Conservation (phyloP, 1,140 invertebrate genomes). For the Sipha flava region DNA sequence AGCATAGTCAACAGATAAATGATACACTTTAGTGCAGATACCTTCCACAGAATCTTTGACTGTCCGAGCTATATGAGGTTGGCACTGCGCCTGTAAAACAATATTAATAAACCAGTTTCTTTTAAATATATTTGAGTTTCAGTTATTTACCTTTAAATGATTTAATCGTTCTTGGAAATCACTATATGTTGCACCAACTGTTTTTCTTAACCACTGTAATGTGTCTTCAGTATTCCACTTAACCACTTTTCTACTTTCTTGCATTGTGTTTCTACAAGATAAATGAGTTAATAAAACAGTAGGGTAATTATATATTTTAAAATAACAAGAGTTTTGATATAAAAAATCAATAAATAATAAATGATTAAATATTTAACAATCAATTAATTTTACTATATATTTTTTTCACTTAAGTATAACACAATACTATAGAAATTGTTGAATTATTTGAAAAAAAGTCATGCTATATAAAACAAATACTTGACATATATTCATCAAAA, state of each 20-base stretch:
- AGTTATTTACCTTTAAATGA: conserved; percentile 54
- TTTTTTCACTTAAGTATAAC: no score
- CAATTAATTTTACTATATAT: no score
- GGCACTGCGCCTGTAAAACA: conserved; percentile 73
- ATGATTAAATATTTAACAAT: no score
- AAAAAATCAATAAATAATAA: no score
- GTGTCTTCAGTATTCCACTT: conserved; percentile 98
- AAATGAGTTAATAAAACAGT: no score
- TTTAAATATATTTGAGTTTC: neutral
- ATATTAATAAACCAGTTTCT: neutral
- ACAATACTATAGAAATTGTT: no score
- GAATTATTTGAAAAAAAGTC: no score
- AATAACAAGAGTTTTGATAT: no score
- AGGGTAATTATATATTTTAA: no score
- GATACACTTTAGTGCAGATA: conserved; percentile 90
- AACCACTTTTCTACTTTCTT: conserved; percentile 90
- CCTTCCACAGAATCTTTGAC: conserved; percentile 90
- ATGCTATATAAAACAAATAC: no score
- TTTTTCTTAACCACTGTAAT: conserved; percentile 87
- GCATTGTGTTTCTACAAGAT: conserved; percentile 63
- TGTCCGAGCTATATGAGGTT: conserved; percentile 87
- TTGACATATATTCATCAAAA: no score
- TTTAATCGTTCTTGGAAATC: conserved; percentile 78
- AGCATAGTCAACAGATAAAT: conserved; percentile 82
- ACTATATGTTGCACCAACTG: conserved; percentile 90